Evolutionary conservation across 2,113 vertebrate species (phyloP), one percentile per base, ranked within the genome.

Genomic region (Delphinapterus leucas): DNA sequence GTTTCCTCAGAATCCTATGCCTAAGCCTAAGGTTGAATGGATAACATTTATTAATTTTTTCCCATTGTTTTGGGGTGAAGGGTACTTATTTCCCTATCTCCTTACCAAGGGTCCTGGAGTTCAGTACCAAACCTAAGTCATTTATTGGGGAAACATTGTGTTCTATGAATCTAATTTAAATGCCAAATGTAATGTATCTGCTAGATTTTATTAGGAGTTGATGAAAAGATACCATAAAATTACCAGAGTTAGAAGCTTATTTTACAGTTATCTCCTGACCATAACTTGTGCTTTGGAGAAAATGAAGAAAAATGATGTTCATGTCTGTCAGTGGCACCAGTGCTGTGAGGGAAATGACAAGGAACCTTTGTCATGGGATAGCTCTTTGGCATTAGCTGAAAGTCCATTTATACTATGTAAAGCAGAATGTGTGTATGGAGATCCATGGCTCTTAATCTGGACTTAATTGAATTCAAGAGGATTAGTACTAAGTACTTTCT

Each of bases 71-170:
- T 17, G 3, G 61, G 4, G 8, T 74, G n/a, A 91, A 18, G 1
- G 1, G 8, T 63, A 2, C 8, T 88, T 14, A 12, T 77, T 87
- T 26, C 5, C 15, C 31, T 8, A 61, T 61, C 58, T 82, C 23
- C 70, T 87, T 76, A 86, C 38, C 47, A 92, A 61, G 21, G 23
- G 23, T 21, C 55, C 71, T 94, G 8, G 15, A 79, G 33, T 65
- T 38, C 47, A 95, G 55, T 93, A 61, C 67, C 90, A 97, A 96
- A 93, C 1, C 47, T 73, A 86, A 96, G 8, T 53, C 18, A 70
- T 26, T 38, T 67, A 58, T 2, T 49, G 11, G 6, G 5, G 53
- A 82, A 93, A 90, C 6, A 28, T 28, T 68, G 25, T 88, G 33
- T 81, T 94, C 44, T 92, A n/a, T 67, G 28, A 88, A 55, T 21